Base-by-base conservation (phyloP, 2,888 invertebrate species). In the Apamea monoglypha region DNA sequence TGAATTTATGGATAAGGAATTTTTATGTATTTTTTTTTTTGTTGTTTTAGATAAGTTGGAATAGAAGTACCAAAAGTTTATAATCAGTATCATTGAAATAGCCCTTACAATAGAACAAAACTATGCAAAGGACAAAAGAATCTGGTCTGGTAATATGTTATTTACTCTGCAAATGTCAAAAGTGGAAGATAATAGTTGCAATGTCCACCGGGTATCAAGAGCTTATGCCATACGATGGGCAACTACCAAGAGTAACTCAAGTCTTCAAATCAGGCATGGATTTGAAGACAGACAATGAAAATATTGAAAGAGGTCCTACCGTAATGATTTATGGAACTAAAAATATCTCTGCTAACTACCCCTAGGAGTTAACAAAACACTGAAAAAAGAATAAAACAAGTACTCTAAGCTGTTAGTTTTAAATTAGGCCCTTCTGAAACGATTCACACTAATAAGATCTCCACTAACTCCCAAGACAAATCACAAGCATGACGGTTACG, bases 401-500 rank as follows among this genome's bases (percentile, higher is more conserved):
- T 77, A 75, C 68, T 64, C 16, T 40, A 67, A 76, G 72, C 74
- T 84, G 81, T 79, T 87, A 82, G 85, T 85, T 84, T 83, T 80
- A 81, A 90, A 87, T 88, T 87, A 12, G 21, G 12, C 32, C 21
- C 64, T 5, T 67, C 18, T 29, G 44, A 44, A 68, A 21, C 7
- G 12, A 47, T 7, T 29, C 14, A 3, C 7, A 21, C 14, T 69
- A 32, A 47, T 32, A 50, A 6, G 32, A 53, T 25, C 32, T 50
- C 25, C 2, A 25, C 16, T 70, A 36, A 18, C 21, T 73, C 25
- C 1, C n/a, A n/a, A 32, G 18, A 40, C 21, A 53, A 53, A 53
- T 53, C 53, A n/a, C 10, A 56, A 69, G 5, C 25, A 36, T 25
- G 18, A n/a, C 36, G 5, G 18, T 56, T 40, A n/a, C 8, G 4